Evolutionary conservation across 2,888 invertebrate species (phyloP), one percentile per base, ranked within the genome.

Genomic region (Mimumesa dahlbomi): DNA sequence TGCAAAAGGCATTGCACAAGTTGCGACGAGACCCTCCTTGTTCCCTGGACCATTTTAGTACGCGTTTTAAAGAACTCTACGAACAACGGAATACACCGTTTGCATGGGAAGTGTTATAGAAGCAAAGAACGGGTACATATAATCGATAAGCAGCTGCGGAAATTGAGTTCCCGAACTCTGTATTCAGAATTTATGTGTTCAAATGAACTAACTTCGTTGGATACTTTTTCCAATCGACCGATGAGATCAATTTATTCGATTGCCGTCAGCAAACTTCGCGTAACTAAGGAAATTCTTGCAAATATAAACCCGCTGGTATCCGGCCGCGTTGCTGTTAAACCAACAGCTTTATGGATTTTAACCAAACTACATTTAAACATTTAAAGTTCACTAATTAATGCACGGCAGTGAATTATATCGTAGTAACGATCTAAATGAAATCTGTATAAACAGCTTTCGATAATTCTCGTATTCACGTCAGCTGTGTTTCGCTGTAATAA

Each of bases 131-230:
- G 38, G 36, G 40, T 54, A 46, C 46, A 13, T 13, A 40, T 40
- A 46, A 54, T 62, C 62, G 54, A 62, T 54, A 53, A 53, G 45
- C 53, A 53, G 38, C 46, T 31, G 2, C 53, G 46, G 62, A 53
- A 53, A 62, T 53, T 59, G 59, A 59, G 43, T 50, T 50, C 31
- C 42, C n/a, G 22, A 45, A 16, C 38, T 38, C 34, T 42, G 59
- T 50, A 50, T 59, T 59, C 43, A 43, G 43, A 43, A 16, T 3
- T n/a, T 29, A 19, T 16, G 48, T 31, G 49, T 14, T 31, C 31
- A 22, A 49, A 58, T 22, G 59, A 59, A 59, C 18, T 59, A 50
- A 59, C 13, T 42, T n/a, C 31, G 36, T 4, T 18, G 42, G 42
- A 16, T 42, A 43, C 31, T 50, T 50, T 59, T 50, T 59, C 49